Conservation (phyloP, 1,140 invertebrate species). For the Trissolcus basalis region DNA sequence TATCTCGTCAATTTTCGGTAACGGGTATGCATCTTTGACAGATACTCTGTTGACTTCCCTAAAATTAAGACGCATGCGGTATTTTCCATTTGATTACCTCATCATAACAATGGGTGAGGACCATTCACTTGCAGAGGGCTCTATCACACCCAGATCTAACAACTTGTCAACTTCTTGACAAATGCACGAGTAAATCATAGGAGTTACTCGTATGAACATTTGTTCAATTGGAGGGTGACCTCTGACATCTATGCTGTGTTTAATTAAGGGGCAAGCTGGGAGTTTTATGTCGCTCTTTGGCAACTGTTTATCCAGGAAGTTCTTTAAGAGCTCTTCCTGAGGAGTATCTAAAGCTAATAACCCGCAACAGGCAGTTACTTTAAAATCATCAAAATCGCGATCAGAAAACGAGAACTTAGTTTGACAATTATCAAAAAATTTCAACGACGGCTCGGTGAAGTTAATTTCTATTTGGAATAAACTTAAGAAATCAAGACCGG, state of each 20-base stretch:
- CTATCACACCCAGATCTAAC: neutral
- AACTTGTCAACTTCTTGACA: slow-evolving; percentile 2
- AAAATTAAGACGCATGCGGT: slow-evolving; percentile 15
- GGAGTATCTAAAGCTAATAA: no score
- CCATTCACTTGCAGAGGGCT: slow-evolving; percentile 22
- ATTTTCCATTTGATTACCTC: slow-evolving; percentile 1
- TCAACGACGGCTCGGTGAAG: neutral
- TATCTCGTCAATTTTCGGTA: slow-evolving; percentile 3
- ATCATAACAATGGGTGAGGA: slow-evolving; percentile 54
- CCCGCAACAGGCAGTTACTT: no score
- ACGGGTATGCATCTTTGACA: slow-evolving; percentile 4
- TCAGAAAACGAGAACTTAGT: neutral
- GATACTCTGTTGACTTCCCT: slow-evolving; percentile 4
- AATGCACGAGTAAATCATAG: neutral
- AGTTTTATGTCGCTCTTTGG: neutral
- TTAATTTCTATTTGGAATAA: neutral
- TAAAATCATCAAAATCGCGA: neutral
- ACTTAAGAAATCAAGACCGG: slow-evolving; percentile 3
- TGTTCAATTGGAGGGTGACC: neutral
- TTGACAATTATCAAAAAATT: neutral
- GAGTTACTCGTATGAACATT: neutral
- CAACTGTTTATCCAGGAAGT: neutral
- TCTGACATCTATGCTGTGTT: neutral
- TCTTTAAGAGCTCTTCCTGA: no score
- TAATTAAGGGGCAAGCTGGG: no score